Conservation (phyloP, 2,888 invertebrate genomes). For the Dolomedes plantarius region DNA sequence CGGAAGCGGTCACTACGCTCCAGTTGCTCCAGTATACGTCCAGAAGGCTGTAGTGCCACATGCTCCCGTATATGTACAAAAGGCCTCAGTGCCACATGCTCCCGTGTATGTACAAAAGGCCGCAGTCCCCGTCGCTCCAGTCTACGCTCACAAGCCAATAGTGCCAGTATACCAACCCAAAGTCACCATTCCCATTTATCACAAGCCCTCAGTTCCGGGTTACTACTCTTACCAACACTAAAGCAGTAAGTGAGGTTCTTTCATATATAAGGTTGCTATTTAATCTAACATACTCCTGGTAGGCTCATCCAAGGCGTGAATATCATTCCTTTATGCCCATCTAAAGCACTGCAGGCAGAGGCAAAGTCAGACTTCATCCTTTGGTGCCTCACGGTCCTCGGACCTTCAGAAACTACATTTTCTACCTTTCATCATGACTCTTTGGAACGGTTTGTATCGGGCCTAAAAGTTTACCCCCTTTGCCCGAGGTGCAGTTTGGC, state of each 20-base stretch:
- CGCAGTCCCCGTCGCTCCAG: constrained; percentile 15
- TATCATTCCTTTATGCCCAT: too few relatives aligned
- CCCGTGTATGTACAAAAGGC: constrained; percentile 32
- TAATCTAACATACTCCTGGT: too few relatives aligned
- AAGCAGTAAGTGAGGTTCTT: constrained; percentile 9
- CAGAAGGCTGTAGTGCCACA: constrained; percentile 12
- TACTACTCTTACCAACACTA: constrained; percentile 65
- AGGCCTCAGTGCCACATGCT: constrained; percentile 8
- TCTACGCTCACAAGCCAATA: constrained; percentile 19
- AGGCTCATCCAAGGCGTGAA: too few relatives aligned
- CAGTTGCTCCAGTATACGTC: constrained; percentile 25
- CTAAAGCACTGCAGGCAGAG: too few relatives aligned
- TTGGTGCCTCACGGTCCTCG: too few relatives aligned
- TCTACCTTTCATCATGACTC: too few relatives aligned
- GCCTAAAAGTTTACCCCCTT: too few relatives aligned
- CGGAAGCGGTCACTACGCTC: constrained; percentile 37
- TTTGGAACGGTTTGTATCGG: too few relatives aligned
- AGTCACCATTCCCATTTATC: constrained; percentile 62
- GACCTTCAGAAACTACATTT: too few relatives aligned
- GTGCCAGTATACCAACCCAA: constrained; percentile 65
- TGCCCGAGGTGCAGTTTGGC: too few relatives aligned
- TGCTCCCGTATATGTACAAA: constrained; percentile 21
- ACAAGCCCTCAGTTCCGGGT: constrained; percentile 45
- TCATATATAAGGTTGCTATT: too few relatives aligned
- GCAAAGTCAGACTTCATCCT: too few relatives aligned